A percentile compares a stretch with the other conserved stretches of the same genome.
phyloP scores from a whole-genome alignment of 2,888 invertebrate genomes.

The Cosmia trapezina region DNA sequence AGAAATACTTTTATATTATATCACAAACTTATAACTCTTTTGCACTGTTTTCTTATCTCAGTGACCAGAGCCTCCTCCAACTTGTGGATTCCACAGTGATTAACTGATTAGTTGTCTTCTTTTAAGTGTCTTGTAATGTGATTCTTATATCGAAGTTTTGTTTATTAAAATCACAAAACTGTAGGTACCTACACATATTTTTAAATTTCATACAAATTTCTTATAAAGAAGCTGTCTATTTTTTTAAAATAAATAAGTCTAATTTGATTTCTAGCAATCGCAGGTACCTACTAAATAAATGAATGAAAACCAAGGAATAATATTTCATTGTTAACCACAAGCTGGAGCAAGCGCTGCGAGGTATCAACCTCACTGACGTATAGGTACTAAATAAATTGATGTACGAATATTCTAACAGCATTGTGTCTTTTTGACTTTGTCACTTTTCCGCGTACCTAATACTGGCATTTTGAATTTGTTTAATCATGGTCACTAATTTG shows the following conservation, averaged over 20 bases:
- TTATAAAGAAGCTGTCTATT: background rate
- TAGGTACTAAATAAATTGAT: conserved; percentile 39
- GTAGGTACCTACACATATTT: background rate
- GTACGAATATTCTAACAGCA: conserved; percentile 58
- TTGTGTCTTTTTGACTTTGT: conserved; percentile 55
- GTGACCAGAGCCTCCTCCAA: conserved; percentile 55
- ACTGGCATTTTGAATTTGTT: conserved; percentile 68
- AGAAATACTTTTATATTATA: conserved; percentile 34
- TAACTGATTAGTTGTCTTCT: conserved; percentile 7
- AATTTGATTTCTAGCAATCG: background rate
- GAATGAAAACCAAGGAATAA: conserved; percentile 10
- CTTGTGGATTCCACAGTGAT: conserved; percentile 28
- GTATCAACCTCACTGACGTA: conserved; percentile 47
- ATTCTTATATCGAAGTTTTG: conserved; percentile 12
- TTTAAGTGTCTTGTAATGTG: conserved; percentile 14
- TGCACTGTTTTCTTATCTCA: conserved; percentile 60
- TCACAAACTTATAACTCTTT: conserved; percentile 51
- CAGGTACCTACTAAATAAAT: background rate
- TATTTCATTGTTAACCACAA: conserved; percentile 24
- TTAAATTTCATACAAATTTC: background rate
- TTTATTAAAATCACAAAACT: background rate
- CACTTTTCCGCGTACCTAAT: conserved; percentile 64
- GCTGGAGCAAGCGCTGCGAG: conserved; percentile 49
- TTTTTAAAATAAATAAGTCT: too few species aligned
- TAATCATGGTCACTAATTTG: conserved; percentile 73